Conservation (phyloP, 2,113 vertebrate species). For the Gambusia affinis region DNA sequence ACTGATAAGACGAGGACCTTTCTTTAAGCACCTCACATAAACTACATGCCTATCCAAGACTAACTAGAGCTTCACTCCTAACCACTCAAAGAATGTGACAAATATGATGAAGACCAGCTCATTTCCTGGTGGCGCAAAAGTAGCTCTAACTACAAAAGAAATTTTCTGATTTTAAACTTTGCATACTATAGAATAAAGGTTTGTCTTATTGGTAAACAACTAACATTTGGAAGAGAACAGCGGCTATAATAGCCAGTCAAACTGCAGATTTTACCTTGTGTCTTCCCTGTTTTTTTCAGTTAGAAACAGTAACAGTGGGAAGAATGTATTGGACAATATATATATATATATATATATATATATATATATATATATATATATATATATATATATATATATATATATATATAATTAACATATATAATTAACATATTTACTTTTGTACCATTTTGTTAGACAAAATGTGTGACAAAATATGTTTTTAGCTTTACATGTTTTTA, state of each 20-base stretch:
- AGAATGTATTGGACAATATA: background rate
- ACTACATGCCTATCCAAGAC: constrained; percentile 37
- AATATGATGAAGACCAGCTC: constrained; percentile 6
- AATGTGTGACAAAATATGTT: too few species aligned
- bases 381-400: too few species aligned
- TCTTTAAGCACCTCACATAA: constrained; percentile 59
- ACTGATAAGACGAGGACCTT: constrained; percentile 74
- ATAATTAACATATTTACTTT: background rate
- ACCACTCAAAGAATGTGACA: background rate
- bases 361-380: too few species aligned
- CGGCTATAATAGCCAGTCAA: background rate
- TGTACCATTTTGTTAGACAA: background rate
- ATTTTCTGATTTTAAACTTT: background rate
- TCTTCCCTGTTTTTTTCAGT: background rate
- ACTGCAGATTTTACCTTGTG: background rate
- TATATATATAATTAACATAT: background rate
- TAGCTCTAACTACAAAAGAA: background rate
- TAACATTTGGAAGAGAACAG: background rate
- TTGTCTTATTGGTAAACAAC: constrained; percentile 1
- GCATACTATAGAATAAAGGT: background rate
- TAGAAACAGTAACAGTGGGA: background rate
- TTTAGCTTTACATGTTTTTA: too few species aligned
- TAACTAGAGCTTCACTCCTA: constrained; percentile 18
- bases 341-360: too few species aligned
- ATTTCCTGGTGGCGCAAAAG: constrained; percentile 9